Conservation (phyloP, 1,140 invertebrate species). For the Nephotettix cincticeps region DNA sequence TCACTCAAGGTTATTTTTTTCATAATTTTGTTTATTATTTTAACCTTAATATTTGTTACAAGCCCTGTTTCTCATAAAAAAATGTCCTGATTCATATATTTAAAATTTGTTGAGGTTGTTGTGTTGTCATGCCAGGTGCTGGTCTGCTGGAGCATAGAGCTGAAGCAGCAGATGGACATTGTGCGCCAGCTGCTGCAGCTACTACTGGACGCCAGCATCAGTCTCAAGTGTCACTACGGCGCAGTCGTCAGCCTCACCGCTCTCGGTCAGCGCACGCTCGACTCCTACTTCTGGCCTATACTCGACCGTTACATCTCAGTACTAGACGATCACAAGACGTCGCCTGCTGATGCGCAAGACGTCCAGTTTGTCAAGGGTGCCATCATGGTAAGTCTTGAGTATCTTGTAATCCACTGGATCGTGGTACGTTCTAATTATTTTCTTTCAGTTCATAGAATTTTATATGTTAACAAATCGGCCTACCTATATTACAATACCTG, state of each 20-base stretch:
- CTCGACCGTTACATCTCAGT: constrained; percentile 33
- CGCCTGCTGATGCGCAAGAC: constrained; percentile 18
- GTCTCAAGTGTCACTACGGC: constrained; percentile 35
- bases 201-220: constrained; percentile 30
- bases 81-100: too few relatives aligned
- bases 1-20: too few relatives aligned
- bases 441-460: neutral
- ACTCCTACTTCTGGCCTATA: constrained; percentile 35
- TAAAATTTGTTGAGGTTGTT: too few relatives aligned
- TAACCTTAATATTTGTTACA: too few relatives aligned
- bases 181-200: constrained; percentile 32
- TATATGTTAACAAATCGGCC: neutral
- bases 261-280: constrained; percentile 28
- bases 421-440: neutral
- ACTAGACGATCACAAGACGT: constrained; percentile 20
- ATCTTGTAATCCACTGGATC: neutral
- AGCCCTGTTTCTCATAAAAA: too few relatives aligned
- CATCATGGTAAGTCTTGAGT: constrained; percentile 29
- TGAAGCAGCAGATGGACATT: constrained; percentile 34
- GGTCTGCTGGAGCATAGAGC: constrained; percentile 36
- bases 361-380: constrained; percentile 32
- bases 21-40: too few relatives aligned
- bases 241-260: constrained; percentile 33
- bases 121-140: too few relatives aligned
- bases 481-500: neutral